phyloP scores from a whole-genome alignment of 1,140 invertebrate genomes.

The Amyelois transitella region DNA sequence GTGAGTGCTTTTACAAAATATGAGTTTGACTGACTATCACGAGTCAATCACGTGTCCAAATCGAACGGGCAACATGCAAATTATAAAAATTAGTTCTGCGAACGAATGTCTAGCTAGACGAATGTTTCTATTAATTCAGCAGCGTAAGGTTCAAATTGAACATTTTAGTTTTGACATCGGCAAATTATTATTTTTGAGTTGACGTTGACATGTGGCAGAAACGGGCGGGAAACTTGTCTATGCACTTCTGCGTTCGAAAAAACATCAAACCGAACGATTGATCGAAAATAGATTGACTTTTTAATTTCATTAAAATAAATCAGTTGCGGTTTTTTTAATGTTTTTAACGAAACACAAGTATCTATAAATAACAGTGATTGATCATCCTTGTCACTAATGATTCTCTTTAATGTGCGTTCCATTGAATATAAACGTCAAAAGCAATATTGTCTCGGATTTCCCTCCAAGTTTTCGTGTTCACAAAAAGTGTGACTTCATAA shows the following conservation, averaged over 20 bases:
- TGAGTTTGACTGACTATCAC: constrained; percentile 56
- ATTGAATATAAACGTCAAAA: background rate
- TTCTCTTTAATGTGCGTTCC: background rate
- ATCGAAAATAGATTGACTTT: background rate
- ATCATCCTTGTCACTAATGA: background rate
- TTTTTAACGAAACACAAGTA: background rate
- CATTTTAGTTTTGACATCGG: constrained; percentile 28
- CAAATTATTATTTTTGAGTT: constrained; percentile 27
- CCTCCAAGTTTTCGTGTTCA: background rate
- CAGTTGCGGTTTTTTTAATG: background rate
- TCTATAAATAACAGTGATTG: background rate
- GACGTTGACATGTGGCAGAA: constrained; percentile 36
- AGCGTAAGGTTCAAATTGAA: constrained; percentile 20
- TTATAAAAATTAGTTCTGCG: constrained; percentile 39
- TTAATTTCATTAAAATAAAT: background rate
- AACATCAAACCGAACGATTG: background rate
- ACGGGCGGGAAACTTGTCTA: constrained; percentile 39
- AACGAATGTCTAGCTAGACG: background rate
- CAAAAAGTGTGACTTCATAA: background rate
- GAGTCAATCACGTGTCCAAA: constrained; percentile 50
- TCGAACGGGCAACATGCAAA: constrained; percentile 42
- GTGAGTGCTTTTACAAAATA: constrained; percentile 53
- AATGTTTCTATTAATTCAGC: constrained; percentile 12
- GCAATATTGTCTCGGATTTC: background rate
- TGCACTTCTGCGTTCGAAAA: constrained; percentile 17